Evolutionary conservation across 2,888 invertebrate genomes (phyloP), one percentile per base, ranked within the genome.

Genomic region (Hoplodrina blanda): DNA sequence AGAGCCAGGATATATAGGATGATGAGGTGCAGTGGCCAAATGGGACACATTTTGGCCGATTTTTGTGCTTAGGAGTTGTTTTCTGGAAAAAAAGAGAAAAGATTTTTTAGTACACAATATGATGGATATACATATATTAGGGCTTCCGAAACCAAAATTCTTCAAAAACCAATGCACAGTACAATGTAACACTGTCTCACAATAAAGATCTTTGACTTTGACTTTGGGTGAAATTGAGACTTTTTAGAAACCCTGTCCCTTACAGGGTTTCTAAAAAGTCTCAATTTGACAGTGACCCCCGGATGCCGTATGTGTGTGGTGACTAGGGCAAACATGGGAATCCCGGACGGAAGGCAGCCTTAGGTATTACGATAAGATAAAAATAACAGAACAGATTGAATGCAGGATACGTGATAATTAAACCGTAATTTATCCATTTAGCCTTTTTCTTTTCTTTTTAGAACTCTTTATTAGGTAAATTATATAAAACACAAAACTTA

Each of bases 1-100:
- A 97, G 81, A 46, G 96, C 93, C 85, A 96, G 89, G 53, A 96
- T 85, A 88, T 97, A 97, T 82, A 97, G 88, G 71, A 97, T 85
- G 63, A 97, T 91, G 73, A 96, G 92, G 88, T 97, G 97, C 41
- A 97, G 86, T 46, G 97, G 97, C 96, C 97, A 97, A 86, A 97
- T 92, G 6, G 97, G 97, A 94, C 97, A 97, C 97, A 97, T 97
- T 78, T 76, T 93, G 89, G 79, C 87, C 83, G 73, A 44, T 73
- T 37, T 67, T 73, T 67, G 46, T 78, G 78, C 37, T 82, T 63
- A 80, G 11, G 13, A 41, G 41, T 52, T 56, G 46, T 25, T 56
- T 67, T 69, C 83, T 83, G 81, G 5, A 81, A 80, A 57, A 25
- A 64, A 44, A 53, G 17, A 82, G 10, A 60, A 54, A 3, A 25